Evolutionary conservation across 2,797 vertebrate genomes (phyloP).

Genomic region (Amazona ochrocephala): DNA sequence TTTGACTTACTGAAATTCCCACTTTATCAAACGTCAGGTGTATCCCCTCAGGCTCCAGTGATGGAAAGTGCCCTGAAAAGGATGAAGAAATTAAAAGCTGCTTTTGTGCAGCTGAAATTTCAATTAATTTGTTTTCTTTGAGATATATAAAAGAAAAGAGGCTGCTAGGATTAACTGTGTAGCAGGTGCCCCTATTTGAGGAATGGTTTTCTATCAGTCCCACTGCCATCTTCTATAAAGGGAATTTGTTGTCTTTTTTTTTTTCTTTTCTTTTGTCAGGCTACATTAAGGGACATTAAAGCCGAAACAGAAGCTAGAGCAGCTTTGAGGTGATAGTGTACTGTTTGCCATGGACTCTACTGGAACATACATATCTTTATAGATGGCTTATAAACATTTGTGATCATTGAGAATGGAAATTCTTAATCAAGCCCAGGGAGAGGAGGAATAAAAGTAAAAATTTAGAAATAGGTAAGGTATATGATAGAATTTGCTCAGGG

Average conservation of each 20-base stretch:
- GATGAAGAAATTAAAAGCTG: background rate
- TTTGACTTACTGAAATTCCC: background rate
- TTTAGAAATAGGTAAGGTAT: background rate
- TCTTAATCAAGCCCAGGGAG: background rate
- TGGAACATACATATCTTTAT: background rate
- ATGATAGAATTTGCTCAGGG: background rate
- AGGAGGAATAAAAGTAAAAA: background rate
- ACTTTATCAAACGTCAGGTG: background rate
- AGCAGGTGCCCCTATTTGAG: background rate
- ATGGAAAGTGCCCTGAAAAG: background rate
- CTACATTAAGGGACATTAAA: background rate
- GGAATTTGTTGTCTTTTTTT: background rate
- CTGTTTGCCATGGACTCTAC: background rate
- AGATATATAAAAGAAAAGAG: background rate
- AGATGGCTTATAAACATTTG: background rate
- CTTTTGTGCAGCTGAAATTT: background rate
- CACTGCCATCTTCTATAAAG: background rate
- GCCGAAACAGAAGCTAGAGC: background rate
- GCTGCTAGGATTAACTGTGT: background rate
- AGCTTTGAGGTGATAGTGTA: background rate
- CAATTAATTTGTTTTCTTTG: background rate
- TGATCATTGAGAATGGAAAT: background rate
- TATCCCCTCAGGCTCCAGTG: background rate
- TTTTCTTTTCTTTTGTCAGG: background rate
- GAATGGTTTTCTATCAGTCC: background rate